Conservation (phyloP, 2,888 invertebrate genomes). For the Nycteola revayana region DNA sequence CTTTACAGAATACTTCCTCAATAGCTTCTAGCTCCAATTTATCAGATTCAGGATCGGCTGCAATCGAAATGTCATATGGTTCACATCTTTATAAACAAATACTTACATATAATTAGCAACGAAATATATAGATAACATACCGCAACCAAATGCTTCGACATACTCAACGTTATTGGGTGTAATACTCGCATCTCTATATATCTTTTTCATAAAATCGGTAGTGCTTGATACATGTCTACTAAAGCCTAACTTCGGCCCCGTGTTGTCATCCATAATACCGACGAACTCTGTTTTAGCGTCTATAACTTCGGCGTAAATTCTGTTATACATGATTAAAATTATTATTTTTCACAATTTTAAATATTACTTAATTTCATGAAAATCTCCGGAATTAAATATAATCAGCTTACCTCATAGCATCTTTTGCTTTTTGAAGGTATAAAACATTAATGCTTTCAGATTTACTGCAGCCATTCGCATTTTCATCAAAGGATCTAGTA, state of each 20-base stretch:
- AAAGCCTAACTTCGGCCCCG: conserved; percentile 34
- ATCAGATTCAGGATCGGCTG: conserved; percentile 73
- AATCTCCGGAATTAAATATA: neutral
- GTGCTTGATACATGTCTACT: conserved; percentile 30
- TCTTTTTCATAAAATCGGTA: conserved; percentile 37
- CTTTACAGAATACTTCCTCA: conserved; percentile 76
- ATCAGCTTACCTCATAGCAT: conserved; percentile 70
- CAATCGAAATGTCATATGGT: neutral
- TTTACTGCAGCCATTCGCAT: conserved; percentile 86
- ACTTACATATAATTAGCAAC: too few species aligned
- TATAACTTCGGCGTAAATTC: conserved; percentile 84
- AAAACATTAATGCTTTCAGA: conserved; percentile 86
- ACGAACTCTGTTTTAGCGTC: conserved; percentile 84
- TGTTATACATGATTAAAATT: conserved; percentile 31
- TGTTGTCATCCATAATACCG: conserved; percentile 7
- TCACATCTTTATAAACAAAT: too few species aligned
- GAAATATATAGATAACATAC: conserved; percentile 5
- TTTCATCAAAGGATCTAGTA: conserved; percentile 92
- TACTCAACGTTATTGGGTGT: conserved; percentile 81
- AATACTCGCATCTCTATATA: conserved; percentile 82
- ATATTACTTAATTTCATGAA: too few species aligned
- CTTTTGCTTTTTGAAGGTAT: conserved; percentile 84
- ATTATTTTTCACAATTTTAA: too few species aligned
- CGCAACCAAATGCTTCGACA: conserved; percentile 87
- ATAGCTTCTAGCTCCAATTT: conserved; percentile 84